phyloP scores from a whole-genome alignment of 2,888 invertebrate species.

The Meandrusa payeni region DNA sequence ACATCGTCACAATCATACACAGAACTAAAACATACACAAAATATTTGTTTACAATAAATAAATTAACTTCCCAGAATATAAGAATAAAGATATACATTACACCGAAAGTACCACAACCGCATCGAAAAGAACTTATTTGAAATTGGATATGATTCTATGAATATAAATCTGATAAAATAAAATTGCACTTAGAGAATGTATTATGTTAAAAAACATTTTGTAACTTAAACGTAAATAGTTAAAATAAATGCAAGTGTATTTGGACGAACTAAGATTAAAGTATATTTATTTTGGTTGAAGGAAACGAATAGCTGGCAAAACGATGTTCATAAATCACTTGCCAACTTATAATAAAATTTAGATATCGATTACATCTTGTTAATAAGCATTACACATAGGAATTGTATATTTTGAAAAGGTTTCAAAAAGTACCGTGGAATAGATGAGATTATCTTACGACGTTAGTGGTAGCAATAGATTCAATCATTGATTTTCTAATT shows the following conservation, averaged over 20 bases:
- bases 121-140: slow-evolving; percentile 37
- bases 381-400: too few relatives aligned
- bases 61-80: slow-evolving; percentile 41
- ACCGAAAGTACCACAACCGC: slow-evolving; percentile 56
- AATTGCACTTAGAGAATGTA: slow-evolving; percentile 67
- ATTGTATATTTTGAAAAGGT: too few relatives aligned
- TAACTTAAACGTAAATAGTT: slow-evolving; percentile 57
- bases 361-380: too few relatives aligned
- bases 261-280: slow-evolving; percentile 61
- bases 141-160: slow-evolving; percentile 30
- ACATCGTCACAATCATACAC: slow-evolving; percentile 50
- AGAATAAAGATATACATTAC: slow-evolving; percentile 37
- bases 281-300: slow-evolving; percentile 24
- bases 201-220: slow-evolving; percentile 45
- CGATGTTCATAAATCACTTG: too few relatives aligned
- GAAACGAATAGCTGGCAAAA: slow-evolving; percentile 5
- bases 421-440: too few relatives aligned
- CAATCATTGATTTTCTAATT: too few relatives aligned
- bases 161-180: slow-evolving; percentile 39
- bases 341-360: too few relatives aligned
- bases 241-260: slow-evolving; percentile 72
- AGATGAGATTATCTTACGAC: too few relatives aligned
- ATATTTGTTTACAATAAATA: slow-evolving; percentile 32
- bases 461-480: too few relatives aligned
- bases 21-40: slow-evolving; percentile 36